Base-by-base conservation (phyloP, 2,113 vertebrate genomes). In the Upupa epops region DNA sequence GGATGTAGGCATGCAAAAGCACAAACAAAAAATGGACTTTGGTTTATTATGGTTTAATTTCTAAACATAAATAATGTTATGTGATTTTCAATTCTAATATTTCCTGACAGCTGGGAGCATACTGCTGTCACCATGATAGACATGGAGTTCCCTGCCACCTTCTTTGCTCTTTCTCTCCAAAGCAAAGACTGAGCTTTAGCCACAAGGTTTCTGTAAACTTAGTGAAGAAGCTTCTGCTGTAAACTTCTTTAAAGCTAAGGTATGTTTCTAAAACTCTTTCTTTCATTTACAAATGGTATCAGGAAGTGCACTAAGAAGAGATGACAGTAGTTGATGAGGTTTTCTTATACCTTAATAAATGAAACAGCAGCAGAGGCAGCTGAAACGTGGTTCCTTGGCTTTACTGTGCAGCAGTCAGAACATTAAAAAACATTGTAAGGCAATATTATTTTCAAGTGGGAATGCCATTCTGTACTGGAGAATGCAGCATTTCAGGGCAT, bases 1-100 rank as follows among this genome's bases (percentile, higher is more conserved):
- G 78, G 61, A 58, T 49, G 17, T 11, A 68, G 24, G 61, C 18
- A 37, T 31, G 36, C 4, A 59, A 66, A 71, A 32, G 25, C 46
- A 26, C 66, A 74, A 55, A 12, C 24, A 48, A 63, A 69, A 60
- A 48, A 1, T 0, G 0, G 29, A 20, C 7, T 64, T 86, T 24
- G 18, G 71, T 48, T 45, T 34, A 37, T 81, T 42, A 8, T 14
- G 28, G 16, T 63, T 88, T 58, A 4, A 49, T 61, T 91, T 87
- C 9, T 75, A 60, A 80, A 45, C 24, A 40, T 37, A 84, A 89
- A 68, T 74, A 42, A 36, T 73, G 37, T n/a, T 73, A 24, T 48
- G 5, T 48, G 32, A 11, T 52, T 11, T 70, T 59, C 20, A 34
- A 58, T 31, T 60, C 22, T 49, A 17, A 40, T 34, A 2, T 70